A percentile compares a stretch with the other conserved stretches of the same genome.
Evolutionary conservation across 2,888 invertebrate species (phyloP).

Genomic region (Ophion slaviceki): DNA sequence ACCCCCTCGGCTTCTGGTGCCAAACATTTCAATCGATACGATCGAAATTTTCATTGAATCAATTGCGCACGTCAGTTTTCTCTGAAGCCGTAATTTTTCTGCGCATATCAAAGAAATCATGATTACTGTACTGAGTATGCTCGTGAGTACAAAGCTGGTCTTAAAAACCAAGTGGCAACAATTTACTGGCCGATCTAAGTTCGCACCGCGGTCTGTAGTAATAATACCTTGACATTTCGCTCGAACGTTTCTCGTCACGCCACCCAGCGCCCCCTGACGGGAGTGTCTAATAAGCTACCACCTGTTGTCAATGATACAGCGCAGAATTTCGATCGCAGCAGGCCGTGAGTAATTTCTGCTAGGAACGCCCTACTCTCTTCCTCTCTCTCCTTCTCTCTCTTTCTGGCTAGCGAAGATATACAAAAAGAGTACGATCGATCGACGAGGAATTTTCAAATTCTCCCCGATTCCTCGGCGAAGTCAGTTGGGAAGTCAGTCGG

Average conservation of each 20-base stretch:
- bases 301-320: slow-evolving; percentile 47
- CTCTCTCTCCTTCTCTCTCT: slow-evolving; percentile 19
- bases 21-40: not conserved
- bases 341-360: slow-evolving; percentile 6
- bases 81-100: not conserved
- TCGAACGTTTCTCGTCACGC: slow-evolving; percentile 41
- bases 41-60: not conserved
- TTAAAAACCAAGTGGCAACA: slow-evolving; percentile 6
- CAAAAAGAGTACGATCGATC: slow-evolving; percentile 18
- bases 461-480: not conserved
- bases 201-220: slow-evolving; percentile 16
- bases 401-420: not conserved
- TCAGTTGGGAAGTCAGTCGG: not conserved
- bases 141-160: not conserved
- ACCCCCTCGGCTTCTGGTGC: not conserved
- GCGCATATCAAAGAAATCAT: not conserved
- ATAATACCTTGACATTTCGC: slow-evolving; percentile 56
- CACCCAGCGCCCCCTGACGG: slow-evolving; percentile 37
- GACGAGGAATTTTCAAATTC: slow-evolving; percentile 24
- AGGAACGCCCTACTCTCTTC: slow-evolving; percentile 15
- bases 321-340: slow-evolving; percentile 31
- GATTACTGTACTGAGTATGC: not conserved
- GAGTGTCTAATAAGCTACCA: slow-evolving; percentile 45
- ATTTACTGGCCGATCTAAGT: slow-evolving; percentile 30
- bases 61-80: not conserved